Evolutionary conservation across 2,888 invertebrate genomes (phyloP), one percentile per base, ranked within the genome.

Genomic region (Abrostola tripartita): DNA sequence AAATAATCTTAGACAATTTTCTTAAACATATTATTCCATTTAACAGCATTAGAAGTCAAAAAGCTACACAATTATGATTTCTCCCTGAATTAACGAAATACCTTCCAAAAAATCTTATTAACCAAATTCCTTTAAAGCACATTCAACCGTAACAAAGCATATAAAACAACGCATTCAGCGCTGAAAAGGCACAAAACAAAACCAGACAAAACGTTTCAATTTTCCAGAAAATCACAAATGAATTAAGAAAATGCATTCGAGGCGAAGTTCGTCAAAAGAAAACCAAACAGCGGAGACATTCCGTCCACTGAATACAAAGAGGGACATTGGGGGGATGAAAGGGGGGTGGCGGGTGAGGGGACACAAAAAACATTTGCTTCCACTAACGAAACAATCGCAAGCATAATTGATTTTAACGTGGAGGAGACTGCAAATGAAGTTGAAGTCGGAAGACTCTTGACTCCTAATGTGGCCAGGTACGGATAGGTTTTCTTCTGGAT

Each of bases 331-430:
- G 76, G 70, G 74, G 64, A 62, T 47, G 41, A 63, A 63, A 61
- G 68, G 51, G 65, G 64, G 51, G 44, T 42, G 65, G 66, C 61
- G 53, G 47, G 65, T 62, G 62, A 65, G 81, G 84, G 70, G 76
- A 76, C 81, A 85, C 85, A 90, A 90, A 91, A 92, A 92, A 90
- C 89, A 90, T 90, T 91, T 86, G 90, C 89, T 88, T 85, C 89
- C 83, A 88, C 90, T 92, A 93, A 93, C 93, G 93, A 94, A 94
- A 93, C 93, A 93, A 94, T 93, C 88, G 92, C 91, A 85, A 80
- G 89, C 92, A 93, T 93, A 93, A 94, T 94, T 94, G 93, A 93
- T 93, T 94, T 92, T 88, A 92, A 92, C 88, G 90, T 89, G 86
- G 89, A 88, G 84, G 80, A 81, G 87, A 88, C 91, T 92, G 91